Conservation (phyloP, 2,797 vertebrate genomes). For the Phrynocephalus forsythii region DNA sequence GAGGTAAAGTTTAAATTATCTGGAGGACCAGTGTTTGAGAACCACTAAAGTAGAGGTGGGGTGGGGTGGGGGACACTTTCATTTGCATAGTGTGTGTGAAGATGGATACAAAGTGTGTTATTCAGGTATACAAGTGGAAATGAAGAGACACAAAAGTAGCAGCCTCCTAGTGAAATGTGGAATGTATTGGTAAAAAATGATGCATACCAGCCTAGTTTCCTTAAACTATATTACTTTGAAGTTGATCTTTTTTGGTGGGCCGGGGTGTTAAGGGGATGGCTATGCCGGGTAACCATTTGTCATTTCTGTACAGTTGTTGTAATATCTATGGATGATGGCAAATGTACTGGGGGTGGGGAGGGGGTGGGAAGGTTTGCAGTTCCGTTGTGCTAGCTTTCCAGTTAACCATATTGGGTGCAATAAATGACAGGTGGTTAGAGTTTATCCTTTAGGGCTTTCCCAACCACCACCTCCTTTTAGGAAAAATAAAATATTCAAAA, state of each 20-base stretch:
- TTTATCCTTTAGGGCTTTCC: not conserved
- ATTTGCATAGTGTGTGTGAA: too few relatives aligned
- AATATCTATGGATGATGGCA: not conserved
- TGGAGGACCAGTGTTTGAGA: too few relatives aligned
- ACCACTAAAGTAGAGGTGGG: too few relatives aligned
- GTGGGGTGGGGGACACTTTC: too few relatives aligned
- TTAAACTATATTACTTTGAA: constrained; percentile 2
- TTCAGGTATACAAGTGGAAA: not conserved
- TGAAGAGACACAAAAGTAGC: not conserved
- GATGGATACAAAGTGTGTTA: too few relatives aligned
- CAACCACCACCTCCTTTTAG: not conserved
- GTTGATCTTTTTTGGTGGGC: not conserved
- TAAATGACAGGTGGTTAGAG: not conserved
- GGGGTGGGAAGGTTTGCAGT: not conserved
- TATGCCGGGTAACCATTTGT: not conserved
- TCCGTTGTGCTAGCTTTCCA: not conserved
- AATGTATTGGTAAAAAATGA: not conserved
- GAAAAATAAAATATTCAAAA: not conserved
- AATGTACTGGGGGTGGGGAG: not conserved
- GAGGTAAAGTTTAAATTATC: too few relatives aligned
- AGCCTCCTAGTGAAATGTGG: not conserved
- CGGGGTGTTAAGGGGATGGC: not conserved
- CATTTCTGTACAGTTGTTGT: not conserved
- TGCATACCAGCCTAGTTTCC: not conserved
- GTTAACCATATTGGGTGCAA: not conserved